Percentiles rank a stretch among this genome's conserved stretches.
Conservation (phyloP, 2,797 vertebrate species). For the Peromyscus attwateri region DNA sequence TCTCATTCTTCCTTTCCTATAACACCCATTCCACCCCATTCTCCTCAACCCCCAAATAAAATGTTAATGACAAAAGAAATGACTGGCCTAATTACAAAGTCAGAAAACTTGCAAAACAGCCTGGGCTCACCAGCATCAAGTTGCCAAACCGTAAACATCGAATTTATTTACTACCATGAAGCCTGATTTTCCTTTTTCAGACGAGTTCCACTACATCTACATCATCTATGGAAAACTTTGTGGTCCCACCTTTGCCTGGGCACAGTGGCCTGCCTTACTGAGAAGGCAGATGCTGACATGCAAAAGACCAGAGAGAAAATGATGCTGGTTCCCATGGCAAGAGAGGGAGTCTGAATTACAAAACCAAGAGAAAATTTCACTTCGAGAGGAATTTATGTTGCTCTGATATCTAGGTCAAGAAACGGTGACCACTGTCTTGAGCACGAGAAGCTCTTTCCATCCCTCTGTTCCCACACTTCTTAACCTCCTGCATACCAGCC, state of each 20-base stretch:
- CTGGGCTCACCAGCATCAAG: neutral
- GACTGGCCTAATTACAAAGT: neutral
- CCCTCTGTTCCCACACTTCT: neutral
- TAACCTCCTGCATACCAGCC: neutral
- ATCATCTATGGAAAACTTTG: neutral
- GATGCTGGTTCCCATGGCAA: neutral
- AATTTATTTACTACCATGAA: neutral
- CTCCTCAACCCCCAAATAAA: neutral
- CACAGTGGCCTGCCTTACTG: neutral
- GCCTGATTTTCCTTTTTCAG: neutral
- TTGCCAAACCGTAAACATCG: neutral
- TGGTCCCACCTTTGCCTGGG: neutral
- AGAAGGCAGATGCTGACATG: neutral
- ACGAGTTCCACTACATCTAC: neutral
- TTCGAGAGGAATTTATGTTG: neutral
- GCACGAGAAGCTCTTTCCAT: neutral
- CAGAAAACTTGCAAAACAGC: constrained; percentile 23
- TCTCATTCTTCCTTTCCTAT: neutral
- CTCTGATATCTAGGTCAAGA: constrained; percentile 28
- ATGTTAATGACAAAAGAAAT: constrained; percentile 38
- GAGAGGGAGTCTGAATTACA: constrained; percentile 12
- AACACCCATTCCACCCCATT: neutral
- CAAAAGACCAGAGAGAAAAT: constrained; percentile 47
- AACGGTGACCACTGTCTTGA: neutral
- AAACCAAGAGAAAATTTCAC: constrained; percentile 7